Percentiles rank a stretch among this genome's conserved stretches.
phyloP scores from a whole-genome alignment of 2,888 invertebrate genomes.

The Drosophila picticornis region DNA sequence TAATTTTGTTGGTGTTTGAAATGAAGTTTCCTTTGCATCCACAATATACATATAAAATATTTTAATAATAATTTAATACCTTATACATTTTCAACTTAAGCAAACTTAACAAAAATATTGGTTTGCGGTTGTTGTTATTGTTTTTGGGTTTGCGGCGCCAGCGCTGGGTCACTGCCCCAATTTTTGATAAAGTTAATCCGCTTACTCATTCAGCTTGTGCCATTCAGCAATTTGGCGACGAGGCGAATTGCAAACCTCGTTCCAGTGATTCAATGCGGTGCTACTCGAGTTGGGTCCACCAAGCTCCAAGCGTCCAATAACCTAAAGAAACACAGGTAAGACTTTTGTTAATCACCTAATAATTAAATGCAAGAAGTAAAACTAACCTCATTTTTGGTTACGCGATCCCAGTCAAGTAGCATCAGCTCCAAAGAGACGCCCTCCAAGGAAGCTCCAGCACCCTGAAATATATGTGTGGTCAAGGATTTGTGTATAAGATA shows the following conservation, averaged over 20 bases:
- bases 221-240: conserved; percentile 99
- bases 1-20: conserved; percentile 4
- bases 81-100: not conserved
- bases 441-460: conserved; percentile 84
- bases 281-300: conserved; percentile 93
- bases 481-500: not conserved
- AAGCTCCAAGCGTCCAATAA: conserved; percentile 97
- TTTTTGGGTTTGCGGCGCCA: conserved; percentile 50
- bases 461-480: conserved; percentile 63
- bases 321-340: conserved; percentile 86
- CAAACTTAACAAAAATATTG: conserved; percentile 8
- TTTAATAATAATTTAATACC: not conserved
- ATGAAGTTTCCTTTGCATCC: conserved; percentile 14
- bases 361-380: not conserved
- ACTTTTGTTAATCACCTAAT: not conserved
- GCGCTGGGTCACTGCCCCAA: conserved; percentile 53
- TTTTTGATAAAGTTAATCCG: conserved; percentile 20
- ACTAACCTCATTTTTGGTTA: conserved; percentile 97
- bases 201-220: conserved; percentile 97
- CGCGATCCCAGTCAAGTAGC: conserved; percentile 97
- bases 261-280: conserved; percentile 97
- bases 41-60: conserved; percentile 6
- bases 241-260: conserved; percentile 98
- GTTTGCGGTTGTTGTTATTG: conserved; percentile 13
- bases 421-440: conserved; percentile 85